Base-by-base conservation (phyloP, 1,140 invertebrate genomes). In the Portunus trituberculatus region DNA sequence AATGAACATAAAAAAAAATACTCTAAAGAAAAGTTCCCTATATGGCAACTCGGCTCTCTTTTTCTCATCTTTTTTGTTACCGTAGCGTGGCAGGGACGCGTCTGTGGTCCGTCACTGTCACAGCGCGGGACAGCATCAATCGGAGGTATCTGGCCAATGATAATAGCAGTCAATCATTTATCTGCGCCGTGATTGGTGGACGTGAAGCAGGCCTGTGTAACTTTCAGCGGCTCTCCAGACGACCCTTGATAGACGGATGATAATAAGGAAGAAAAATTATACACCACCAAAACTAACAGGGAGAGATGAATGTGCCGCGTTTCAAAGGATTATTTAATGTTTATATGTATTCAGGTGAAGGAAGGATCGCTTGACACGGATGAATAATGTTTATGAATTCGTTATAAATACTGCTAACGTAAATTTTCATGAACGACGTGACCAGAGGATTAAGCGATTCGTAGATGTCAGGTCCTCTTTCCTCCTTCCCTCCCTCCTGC, bases 141-240 rank as follows among this genome's bases (percentile, higher is more conserved):
- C 29, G 84, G 45, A 48, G 16, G 32, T 84, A 94, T 91, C 88
- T 90, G 67, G 83, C 88, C 93, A 94, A 84, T 94, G 88, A 94
- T 94, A 91, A 94, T 91, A 91, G 52, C n/a, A 46, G 93, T 94
- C 93, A 94, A n/a, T 94, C 67, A 84, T 94, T 32, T 91, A 91
- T 94, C 93, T 91, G 4, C 2, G 39, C 59, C 32, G 20, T 94
- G 93, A 76, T 94, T 94, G 88, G 88, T 90, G 90, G 88, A 91
- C 48, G 32, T 12, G n/a, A 25, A 12, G 88, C 93, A 94, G 93
- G 31, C 89, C 59, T 29, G 67, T 7, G 59, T 45, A 31, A 76
- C 93, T 94, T 91, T 94, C 93, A 84, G n/a, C 88, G 88, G 59
- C 25, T 29, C 87, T 59, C 20, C 2, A 10, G 83, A 31, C 84